Conservation (phyloP, 2,797 vertebrate genomes). For the Coendou prehensilis region DNA sequence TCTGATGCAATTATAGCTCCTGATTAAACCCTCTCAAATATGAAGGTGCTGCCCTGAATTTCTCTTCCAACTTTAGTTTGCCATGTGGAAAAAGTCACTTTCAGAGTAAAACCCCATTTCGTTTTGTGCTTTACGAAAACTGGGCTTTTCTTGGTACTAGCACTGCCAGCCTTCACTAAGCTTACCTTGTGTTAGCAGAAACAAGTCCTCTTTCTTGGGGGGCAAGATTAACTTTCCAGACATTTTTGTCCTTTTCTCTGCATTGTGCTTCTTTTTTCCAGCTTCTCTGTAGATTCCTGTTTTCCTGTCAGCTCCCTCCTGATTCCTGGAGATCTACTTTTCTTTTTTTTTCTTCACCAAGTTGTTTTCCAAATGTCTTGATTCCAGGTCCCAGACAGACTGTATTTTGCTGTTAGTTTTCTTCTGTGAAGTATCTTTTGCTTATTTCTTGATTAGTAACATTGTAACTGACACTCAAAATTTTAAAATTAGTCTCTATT, state of each 20-base stretch:
- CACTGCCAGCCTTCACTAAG: not conserved
- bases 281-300: not conserved
- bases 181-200: too few species aligned
- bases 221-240: not conserved
- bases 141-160: not conserved
- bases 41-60: not conserved
- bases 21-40: not conserved
- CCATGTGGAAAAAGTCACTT: not conserved
- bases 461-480: not conserved
- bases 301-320: not conserved
- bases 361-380: not conserved
- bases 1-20: not conserved
- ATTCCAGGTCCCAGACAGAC: not conserved
- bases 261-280: not conserved
- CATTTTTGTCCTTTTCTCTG: not conserved
- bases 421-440: conserved; percentile 4
- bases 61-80: not conserved
- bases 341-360: not conserved
- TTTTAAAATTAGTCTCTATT: conserved; percentile 25
- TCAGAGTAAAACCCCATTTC: not conserved
- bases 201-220: not conserved
- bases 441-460: conserved; percentile 14
- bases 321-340: not conserved
- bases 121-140: not conserved
- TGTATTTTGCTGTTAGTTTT: conserved; percentile 8